Percentiles rank a stretch among this genome's conserved stretches.
These are phyloP conservation scores for Epinotia nisella DNA, from an alignment of 2,888 invertebrate species.

Conservation along the genomic window DNA sequence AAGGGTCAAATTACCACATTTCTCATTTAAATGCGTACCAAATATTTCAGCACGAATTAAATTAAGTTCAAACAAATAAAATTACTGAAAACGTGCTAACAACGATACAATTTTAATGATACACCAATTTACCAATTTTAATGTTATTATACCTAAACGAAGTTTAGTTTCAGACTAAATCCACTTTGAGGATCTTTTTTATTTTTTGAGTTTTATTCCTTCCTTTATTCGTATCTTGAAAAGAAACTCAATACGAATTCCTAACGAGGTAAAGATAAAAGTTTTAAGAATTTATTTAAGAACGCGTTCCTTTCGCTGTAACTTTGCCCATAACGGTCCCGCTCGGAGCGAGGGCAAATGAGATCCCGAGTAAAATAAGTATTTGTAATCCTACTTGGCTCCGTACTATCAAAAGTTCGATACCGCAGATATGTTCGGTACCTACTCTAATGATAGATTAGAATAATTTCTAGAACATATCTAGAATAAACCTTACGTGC, in stretches of 20 bases:
- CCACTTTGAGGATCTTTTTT: conserved; percentile 37
- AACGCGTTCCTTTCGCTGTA: conserved; percentile 62
- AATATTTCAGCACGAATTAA: conserved; percentile 17
- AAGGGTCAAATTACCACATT: conserved; percentile 32
- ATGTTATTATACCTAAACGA: conserved; percentile 33
- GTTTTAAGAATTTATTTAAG: conserved; percentile 77
- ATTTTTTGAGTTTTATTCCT: conserved; percentile 47
- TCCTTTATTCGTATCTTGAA: conserved; percentile 50
- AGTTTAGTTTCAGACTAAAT: conserved; percentile 30
- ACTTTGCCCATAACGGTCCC: conserved; percentile 69
- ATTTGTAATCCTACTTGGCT: conserved; percentile 38
- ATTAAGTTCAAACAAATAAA: conserved; percentile 37
- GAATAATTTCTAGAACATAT: conserved; percentile 2
- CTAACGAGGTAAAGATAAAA: conserved; percentile 75
- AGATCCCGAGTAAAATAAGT: conserved; percentile 32
- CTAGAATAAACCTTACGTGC: not conserved
- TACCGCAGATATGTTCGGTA: not conserved
- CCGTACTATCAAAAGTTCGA: conserved; percentile 9
- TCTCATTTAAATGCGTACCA: not conserved
- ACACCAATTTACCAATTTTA: conserved; percentile 25
- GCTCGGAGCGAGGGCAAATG: conserved; percentile 39
- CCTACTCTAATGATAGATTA: not conserved
- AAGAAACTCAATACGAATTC: conserved; percentile 52
- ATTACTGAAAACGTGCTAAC: conserved; percentile 40
- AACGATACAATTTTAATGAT: conserved; percentile 32